Evolutionary conservation across 2,797 vertebrate genomes (phyloP).

Genomic region (Rhincodon typus): DNA sequence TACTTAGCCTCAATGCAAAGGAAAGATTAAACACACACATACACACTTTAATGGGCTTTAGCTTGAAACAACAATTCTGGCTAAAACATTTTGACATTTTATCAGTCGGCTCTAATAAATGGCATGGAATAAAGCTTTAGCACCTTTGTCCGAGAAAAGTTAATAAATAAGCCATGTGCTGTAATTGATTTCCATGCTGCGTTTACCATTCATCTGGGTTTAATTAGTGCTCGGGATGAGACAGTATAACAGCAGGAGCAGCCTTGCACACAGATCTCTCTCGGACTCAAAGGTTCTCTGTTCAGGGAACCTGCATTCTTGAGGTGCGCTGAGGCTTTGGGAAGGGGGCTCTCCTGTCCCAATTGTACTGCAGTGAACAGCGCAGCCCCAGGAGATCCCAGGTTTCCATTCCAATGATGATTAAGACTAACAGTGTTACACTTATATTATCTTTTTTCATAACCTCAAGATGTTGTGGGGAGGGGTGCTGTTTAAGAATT

Average conservation of each 20-base stretch:
- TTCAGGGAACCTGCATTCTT: neutral
- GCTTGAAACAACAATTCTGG: constrained; percentile 22
- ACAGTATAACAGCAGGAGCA: neutral
- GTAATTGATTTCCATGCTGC: constrained; percentile 34
- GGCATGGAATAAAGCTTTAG: constrained; percentile 23
- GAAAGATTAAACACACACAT: constrained; percentile 22
- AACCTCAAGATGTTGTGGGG: neutral
- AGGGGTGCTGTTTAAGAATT: too few relatives aligned
- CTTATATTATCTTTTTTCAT: neutral
- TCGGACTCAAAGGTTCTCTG: neutral
- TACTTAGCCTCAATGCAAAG: constrained; percentile 3
- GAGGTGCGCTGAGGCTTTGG: neutral
- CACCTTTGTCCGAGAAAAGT: constrained; percentile 22
- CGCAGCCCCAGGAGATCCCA: neutral
- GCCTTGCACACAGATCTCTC: neutral
- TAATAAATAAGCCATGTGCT: constrained; percentile 34
- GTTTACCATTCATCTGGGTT: constrained; percentile 33
- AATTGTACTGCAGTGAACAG: neutral
- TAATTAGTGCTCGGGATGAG: constrained; percentile 9
- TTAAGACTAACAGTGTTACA: neutral
- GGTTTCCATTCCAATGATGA: neutral
- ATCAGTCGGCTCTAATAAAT: constrained; percentile 23
- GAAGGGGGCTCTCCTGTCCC: neutral
- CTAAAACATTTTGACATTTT: constrained; percentile 9
- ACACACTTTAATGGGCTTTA: constrained; percentile 17